Base-by-base conservation (phyloP, 1,140 invertebrate species). In the Solenopsis fugax region DNA sequence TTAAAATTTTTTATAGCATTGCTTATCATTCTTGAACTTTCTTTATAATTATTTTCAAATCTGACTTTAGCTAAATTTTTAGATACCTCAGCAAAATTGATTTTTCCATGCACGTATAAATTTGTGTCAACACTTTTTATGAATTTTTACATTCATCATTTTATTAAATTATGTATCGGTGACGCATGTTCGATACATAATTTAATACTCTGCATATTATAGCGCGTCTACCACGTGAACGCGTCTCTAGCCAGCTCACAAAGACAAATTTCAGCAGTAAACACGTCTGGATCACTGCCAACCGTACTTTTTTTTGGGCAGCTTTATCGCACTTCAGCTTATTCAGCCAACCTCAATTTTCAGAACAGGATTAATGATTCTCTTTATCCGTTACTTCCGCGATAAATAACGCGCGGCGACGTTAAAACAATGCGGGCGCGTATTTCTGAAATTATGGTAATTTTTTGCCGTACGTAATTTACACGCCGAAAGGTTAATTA, bases 221-320 rank as follows among this genome's bases (percentile, higher is more conserved):
- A 91, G 60, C 85, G 71, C 85, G 76, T 89, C 85, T 65, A 77
- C 64, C 65, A 64, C 73, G 89, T 60, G 89, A 69, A 87, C 65
- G 84, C 87, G 81, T 62, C 82, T 77, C 89, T 75, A 87, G 85
- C 89, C 24, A 56, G 76, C 67, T 85, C 89, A 89, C 89, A 81
- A 89, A 91, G 89, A 91, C 90, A 91, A 91, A 91, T 91, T 91
- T 91, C 85, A 91, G 89, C 90, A 88, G 90, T 91, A 91, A 91
- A 91, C 89, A 91, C 71, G 90, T 85, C 90, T 91, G 90, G 89
- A 91, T 91, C 90, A 75, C 80, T 89, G 90, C 90, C 90, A 91
- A 69, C 89, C 81, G 85, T 91, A 89, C 85, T 89, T 91, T 91
- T 91, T 88, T 88, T 64, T 50, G 65, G 69, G 85, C 75, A 84